phyloP scores from a whole-genome alignment of 2,797 vertebrate genomes.

The Lagocephalus sceleratus region DNA sequence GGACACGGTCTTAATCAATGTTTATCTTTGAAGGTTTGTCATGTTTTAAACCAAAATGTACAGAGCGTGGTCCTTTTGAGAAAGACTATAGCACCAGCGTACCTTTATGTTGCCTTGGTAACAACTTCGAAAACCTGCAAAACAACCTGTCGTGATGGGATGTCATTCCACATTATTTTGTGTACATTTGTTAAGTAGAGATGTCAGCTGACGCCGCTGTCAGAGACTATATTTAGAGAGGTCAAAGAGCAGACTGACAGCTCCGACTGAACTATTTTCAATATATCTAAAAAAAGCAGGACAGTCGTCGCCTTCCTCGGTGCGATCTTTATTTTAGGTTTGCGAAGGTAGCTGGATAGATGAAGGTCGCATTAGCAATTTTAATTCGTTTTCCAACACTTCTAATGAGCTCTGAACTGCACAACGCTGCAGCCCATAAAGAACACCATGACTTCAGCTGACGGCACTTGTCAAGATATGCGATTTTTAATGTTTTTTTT shows the following conservation, averaged over 20 bases:
- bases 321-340: slow-evolving; percentile 27
- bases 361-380: slow-evolving; percentile 28
- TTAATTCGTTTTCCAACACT: slow-evolving; percentile 33
- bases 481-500: slow-evolving; percentile 5
- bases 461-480: slow-evolving; percentile 18
- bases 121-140: too few relatives aligned
- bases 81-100: too few relatives aligned
- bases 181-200: not conserved
- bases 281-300: slow-evolving; percentile 19
- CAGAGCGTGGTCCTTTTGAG: too few relatives aligned
- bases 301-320: slow-evolving; percentile 16
- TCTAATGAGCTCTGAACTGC: slow-evolving; percentile 33
- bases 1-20: too few relatives aligned
- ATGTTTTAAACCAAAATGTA: too few relatives aligned
- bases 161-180: too few relatives aligned
- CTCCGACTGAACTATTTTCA: slow-evolving; percentile 41
- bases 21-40: too few relatives aligned
- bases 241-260: slow-evolving; percentile 31
- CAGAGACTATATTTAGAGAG: slow-evolving; percentile 26
- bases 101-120: too few relatives aligned
- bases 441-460: slow-evolving; percentile 15
- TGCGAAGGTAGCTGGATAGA: slow-evolving; percentile 28
- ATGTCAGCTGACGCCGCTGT: slow-evolving; percentile 1
- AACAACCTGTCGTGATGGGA: too few relatives aligned
- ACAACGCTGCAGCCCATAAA: slow-evolving; percentile 30